Conservation (phyloP, 2,797 vertebrate genomes). For the Vireo griseus region DNA sequence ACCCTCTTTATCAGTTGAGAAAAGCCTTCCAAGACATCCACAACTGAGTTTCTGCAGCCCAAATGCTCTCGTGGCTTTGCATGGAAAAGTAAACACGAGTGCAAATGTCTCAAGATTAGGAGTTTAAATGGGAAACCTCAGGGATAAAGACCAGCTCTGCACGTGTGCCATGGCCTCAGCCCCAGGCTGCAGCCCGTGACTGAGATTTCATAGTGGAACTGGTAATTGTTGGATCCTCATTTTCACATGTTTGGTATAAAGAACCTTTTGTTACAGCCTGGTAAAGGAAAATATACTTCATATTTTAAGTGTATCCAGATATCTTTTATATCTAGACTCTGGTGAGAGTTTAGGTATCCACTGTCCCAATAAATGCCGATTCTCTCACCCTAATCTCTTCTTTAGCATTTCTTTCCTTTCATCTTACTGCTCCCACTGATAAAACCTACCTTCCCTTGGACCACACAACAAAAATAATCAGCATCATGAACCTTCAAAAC, state of each 20-base stretch:
- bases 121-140: background rate
- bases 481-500: background rate
- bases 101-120: background rate
- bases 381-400: background rate
- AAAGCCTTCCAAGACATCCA: background rate
- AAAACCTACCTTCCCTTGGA: background rate
- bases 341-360: background rate
- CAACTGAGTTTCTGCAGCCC: background rate
- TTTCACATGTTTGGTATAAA: fast-evolving
- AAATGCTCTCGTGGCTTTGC: fast-evolving
- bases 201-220: background rate
- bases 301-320: background rate
- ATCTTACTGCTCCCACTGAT: background rate
- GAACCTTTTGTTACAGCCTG: background rate
- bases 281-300: background rate
- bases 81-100: background rate
- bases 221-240: background rate
- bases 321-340: background rate
- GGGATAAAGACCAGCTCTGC: background rate
- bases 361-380: background rate
- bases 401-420: background rate
- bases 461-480: background rate
- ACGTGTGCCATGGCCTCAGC: background rate
- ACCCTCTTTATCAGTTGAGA: background rate
- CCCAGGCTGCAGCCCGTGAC: background rate